Conservation (phyloP, 2,888 invertebrate species). For the Flabesymbios commensalis region DNA sequence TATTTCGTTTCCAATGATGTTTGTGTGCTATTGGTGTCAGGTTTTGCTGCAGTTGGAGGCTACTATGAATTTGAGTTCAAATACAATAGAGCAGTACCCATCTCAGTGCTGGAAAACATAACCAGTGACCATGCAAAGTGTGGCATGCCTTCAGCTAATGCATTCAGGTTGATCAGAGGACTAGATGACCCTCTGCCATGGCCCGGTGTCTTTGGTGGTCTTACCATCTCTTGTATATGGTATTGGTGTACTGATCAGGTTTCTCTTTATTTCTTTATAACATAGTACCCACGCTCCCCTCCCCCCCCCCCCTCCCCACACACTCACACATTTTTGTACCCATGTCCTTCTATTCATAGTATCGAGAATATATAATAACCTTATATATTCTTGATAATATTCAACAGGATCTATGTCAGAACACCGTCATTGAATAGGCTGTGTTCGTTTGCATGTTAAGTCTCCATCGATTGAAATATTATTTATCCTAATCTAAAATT, state of each 20-base stretch:
- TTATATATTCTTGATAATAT: too few relatives aligned
- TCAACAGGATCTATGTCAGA: too few relatives aligned
- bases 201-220: conserved; percentile 40
- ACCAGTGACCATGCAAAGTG: conserved; percentile 37
- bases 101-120: conserved; percentile 35
- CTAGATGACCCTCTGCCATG: conserved; percentile 39
- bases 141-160: conserved; percentile 21
- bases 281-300: too few relatives aligned
- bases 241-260: conserved; percentile 40
- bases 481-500: too few relatives aligned
- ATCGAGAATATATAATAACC: too few relatives aligned
- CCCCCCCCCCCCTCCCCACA: too few relatives aligned
- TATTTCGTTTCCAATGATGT: too few relatives aligned
- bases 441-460: too few relatives aligned
- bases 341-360: neutral
- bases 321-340: neutral
- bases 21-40: too few relatives aligned
- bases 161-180: conserved; percentile 37
- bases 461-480: too few relatives aligned
- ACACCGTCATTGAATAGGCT: too few relatives aligned
- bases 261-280: too few relatives aligned
- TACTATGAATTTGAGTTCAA: conserved; percentile 58
- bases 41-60: conserved; percentile 62
- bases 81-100: conserved; percentile 55
- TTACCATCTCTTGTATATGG: conserved; percentile 41